These are phyloP conservation scores for Amphimedon queenslandica DNA, from an alignment of 37 sponge, comb jelly and placozoan genomes.

Conservation along the genomic window DNA sequence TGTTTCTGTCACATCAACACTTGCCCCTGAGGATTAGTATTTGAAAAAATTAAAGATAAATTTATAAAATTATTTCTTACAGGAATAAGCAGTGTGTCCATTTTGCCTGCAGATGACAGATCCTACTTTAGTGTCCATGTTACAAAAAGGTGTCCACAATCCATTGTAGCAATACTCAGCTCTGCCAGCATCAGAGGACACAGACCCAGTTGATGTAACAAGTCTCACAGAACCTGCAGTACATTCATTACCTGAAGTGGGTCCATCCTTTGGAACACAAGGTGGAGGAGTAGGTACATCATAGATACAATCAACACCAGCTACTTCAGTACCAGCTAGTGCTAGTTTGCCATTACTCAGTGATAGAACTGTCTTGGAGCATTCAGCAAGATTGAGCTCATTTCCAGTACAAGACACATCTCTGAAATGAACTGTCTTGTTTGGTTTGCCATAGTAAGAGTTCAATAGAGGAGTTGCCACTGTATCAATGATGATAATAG, in stretches of 20 bases:
- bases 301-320: background rate
- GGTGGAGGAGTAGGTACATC: background rate
- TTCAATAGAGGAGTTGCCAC: background rate
- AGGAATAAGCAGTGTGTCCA: background rate
- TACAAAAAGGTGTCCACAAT: slow-evolving; percentile 5
- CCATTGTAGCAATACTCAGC: background rate
- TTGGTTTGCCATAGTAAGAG: background rate
- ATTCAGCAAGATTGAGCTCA: background rate
- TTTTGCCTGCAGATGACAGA: background rate
- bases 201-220: background rate
- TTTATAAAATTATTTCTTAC: slow-evolving; percentile 1
- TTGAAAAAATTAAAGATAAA: too few relatives aligned
- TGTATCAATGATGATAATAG: too few relatives aligned
- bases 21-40: too few relatives aligned
- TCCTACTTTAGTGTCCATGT: background rate
- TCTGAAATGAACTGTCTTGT: background rate
- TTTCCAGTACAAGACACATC: slow-evolving; percentile 3
- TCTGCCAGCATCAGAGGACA: background rate
- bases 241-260: background rate
- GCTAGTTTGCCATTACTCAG: background rate
- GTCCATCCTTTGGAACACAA: background rate
- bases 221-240: background rate
- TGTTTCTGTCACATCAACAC: too few relatives aligned
- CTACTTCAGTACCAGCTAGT: background rate
- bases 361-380: background rate